Base-by-base conservation (phyloP, 2,797 vertebrate genomes). In the Podarcis lilfordi region DNA sequence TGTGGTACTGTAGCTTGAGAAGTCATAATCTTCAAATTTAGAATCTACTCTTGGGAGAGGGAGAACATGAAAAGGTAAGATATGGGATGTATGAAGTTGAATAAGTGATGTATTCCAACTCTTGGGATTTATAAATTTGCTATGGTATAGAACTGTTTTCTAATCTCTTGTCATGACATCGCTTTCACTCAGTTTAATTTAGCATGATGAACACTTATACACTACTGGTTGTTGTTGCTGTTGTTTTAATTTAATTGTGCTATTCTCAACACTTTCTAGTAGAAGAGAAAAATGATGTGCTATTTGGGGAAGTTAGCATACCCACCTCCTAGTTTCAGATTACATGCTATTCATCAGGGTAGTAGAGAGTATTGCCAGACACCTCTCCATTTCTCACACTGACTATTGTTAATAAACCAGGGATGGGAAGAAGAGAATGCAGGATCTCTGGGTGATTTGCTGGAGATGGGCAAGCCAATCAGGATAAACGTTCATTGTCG, bases 11-110 rank as follows among this genome's bases (percentile, higher is more conserved):
- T 80, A 5, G 66, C 74, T 80, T 35, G n/a, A n/a, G 64, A 40
- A 0, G 82, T 40, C 77, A 82, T 72, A 80, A 83, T 61, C 61
- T 86, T 84, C 82, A 80, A 88, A 89, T 78, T 69, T 87, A 25
- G 35, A 91, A 32, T 15, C 55, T 89, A 68, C 81, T 80, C 1
- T 64, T 79, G 7, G 35, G 37, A 40, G 1, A 74, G 13, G 37
- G 80, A 3, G 85, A 66, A 21, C 50, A 13, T 69, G 29, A 32
- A 29, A 86, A 50, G 78, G 71, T 2, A 55, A 55, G 50, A 21
- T 35, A 17, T 68, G 69, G 82, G 87, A 59, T 25, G 29, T 5
- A n/a, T 27, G 55, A 2, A 29, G 6, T 21, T 43, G 35, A 77
- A 35, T 37, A 79, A 80, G 19, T 76, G 23, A 3, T 27, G 4